These are phyloP conservation scores for Mustela nigripes DNA, from an alignment of 2,113 vertebrate species.

Conservation along the genomic window DNA sequence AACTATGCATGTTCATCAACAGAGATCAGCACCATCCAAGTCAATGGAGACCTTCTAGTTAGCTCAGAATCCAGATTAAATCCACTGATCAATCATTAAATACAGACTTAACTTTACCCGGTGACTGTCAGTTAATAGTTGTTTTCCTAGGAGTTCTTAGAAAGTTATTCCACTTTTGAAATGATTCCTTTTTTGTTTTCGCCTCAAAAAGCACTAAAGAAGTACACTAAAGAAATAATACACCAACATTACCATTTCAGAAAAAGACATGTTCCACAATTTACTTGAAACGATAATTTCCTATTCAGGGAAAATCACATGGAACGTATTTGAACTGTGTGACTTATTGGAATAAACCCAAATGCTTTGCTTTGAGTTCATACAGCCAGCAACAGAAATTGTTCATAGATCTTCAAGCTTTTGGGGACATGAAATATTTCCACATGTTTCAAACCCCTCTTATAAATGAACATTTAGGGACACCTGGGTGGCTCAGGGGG, in stretches of 20 bases:
- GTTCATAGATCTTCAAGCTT: slow-evolving; percentile 22
- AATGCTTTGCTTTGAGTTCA: slow-evolving; percentile 43
- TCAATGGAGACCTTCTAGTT: not conserved
- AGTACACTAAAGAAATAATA: slow-evolving; percentile 42
- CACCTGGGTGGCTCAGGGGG: no score
- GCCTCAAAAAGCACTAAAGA: not conserved
- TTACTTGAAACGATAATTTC: slow-evolving; percentile 30
- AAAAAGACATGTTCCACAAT: slow-evolving; percentile 26
- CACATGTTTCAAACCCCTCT: slow-evolving; percentile 34
- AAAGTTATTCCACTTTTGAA: slow-evolving; percentile 15
- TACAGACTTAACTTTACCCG: not conserved
- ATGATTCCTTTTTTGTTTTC: not conserved
- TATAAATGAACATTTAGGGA: slow-evolving; percentile 1
- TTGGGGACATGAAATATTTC: not conserved
- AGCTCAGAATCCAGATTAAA: not conserved
- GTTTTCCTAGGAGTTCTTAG: slow-evolving; percentile 36
- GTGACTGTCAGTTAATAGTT: not conserved
- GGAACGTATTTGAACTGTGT: not conserved
- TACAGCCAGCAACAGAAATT: not conserved
- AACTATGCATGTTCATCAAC: not conserved
- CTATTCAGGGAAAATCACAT: slow-evolving; percentile 22
- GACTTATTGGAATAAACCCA: slow-evolving; percentile 4
- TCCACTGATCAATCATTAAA: not conserved
- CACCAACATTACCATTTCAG: slow-evolving; percentile 13
- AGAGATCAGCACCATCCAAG: slow-evolving; percentile 4